Evolutionary conservation across 2,888 invertebrate genomes (phyloP).

Genomic region (Pollenia labialis): DNA sequence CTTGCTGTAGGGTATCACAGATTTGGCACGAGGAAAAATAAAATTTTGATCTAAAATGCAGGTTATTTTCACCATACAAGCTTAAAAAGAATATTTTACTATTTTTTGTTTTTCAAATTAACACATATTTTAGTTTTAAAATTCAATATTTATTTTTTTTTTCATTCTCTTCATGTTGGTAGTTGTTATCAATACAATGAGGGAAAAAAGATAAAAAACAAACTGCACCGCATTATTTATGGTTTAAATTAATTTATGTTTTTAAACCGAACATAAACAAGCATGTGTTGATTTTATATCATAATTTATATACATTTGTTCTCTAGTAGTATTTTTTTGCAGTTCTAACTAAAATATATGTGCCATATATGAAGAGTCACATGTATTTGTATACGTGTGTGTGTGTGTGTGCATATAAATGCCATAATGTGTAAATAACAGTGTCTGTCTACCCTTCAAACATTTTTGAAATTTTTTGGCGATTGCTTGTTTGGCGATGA

Average conservation of each 20-base stretch:
- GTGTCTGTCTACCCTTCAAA: not conserved
- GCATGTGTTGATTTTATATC: constrained; percentile 59
- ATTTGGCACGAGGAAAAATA: too few relatives aligned
- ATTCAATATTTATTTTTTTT: not conserved
- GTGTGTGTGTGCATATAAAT: not conserved
- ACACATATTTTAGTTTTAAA: constrained; percentile 6
- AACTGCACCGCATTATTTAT: constrained; percentile 58
- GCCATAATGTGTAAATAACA: not conserved
- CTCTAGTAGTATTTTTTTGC: not conserved
- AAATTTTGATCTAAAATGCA: too few relatives aligned
- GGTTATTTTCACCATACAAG: too few relatives aligned
- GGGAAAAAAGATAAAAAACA: constrained; percentile 15
- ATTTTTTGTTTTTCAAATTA: not conserved
- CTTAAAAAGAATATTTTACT: too few relatives aligned
- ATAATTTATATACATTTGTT: constrained; percentile 50
- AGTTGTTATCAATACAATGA: constrained; percentile 25
- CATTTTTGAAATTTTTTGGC: too few relatives aligned
- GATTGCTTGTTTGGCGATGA: too few relatives aligned
- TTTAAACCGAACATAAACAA: constrained; percentile 60
- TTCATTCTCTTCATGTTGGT: constrained; percentile 1
- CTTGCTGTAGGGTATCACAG: too few relatives aligned
- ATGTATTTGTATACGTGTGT: not conserved
- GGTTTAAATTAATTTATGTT: constrained; percentile 65
- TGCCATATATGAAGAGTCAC: not conserved
- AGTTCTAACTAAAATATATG: constrained; percentile 16